A percentile compares a stretch with the other conserved stretches of the same genome.
These are phyloP conservation scores for Megaceryle alcyon DNA, from an alignment of 2,797 vertebrate species.

Conservation along the genomic window DNA sequence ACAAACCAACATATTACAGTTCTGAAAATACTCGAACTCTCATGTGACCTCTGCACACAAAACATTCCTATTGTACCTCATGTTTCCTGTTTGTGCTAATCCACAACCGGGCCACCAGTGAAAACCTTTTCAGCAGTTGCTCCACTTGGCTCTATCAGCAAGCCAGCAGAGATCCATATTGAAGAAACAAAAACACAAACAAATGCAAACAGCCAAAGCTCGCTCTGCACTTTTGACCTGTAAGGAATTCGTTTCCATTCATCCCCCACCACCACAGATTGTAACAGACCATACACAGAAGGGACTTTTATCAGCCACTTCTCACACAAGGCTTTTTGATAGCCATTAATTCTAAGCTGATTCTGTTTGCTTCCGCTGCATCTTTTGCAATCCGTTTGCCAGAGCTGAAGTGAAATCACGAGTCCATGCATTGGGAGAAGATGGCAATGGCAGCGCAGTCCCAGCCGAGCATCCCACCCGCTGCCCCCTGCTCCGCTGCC, in stretches of 20 bases:
- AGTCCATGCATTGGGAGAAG: not conserved
- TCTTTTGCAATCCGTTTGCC: conserved; percentile 16
- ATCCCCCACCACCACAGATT: not conserved
- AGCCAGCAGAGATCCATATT: not conserved
- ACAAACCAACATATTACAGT: not conserved
- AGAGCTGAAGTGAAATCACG: conserved; percentile 15
- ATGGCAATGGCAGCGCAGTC: not conserved
- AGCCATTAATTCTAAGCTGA: not conserved
- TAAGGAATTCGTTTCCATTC: not conserved
- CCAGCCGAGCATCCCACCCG: conserved; percentile 53
- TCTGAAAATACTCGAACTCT: not conserved
- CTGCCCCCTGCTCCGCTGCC: not conserved
- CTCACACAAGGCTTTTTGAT: not conserved
- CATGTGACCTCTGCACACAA: not conserved
- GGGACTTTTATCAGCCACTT: not conserved
- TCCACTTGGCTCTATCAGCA: conserved; percentile 22
- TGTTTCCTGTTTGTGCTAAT: conserved; percentile 42
- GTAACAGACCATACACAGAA: not conserved
- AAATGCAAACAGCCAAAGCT: not conserved
- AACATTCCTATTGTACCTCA: not conserved
- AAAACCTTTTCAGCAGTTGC: not conserved
- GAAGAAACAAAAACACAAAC: not conserved
- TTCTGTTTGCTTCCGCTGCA: not conserved
- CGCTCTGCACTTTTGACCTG: not conserved
- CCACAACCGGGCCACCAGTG: not conserved